These are phyloP conservation scores for Catostomus latipinnis DNA, from an alignment of 2,797 vertebrate species.

Conservation along the genomic window DNA sequence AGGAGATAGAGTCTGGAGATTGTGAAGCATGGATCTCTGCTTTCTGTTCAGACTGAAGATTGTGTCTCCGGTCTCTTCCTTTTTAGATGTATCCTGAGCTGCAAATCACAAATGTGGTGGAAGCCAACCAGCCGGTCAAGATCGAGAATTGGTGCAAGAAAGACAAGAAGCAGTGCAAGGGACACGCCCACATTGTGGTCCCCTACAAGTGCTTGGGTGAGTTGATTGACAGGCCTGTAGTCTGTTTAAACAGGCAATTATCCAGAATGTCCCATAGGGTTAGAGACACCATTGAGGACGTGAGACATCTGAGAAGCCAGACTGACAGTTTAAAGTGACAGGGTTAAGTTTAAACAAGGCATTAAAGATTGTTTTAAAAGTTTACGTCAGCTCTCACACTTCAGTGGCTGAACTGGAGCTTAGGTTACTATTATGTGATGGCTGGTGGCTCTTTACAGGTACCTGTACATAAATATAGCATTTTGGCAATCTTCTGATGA, in stretches of 20 bases:
- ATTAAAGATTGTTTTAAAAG: background rate
- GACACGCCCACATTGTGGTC: constrained; percentile 87
- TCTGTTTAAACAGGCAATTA: background rate
- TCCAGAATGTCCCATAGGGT: background rate
- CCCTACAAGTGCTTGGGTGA: constrained; percentile 97
- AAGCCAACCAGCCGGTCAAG: constrained; percentile 89
- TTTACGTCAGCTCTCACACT: background rate
- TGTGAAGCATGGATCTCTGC: constrained; percentile 62
- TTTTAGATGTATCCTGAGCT: constrained; percentile 94
- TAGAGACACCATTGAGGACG: constrained; percentile 17
- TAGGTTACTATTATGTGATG: background rate
- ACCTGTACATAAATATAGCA: background rate
- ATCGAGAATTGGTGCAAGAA: constrained; percentile 95
- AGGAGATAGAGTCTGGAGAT: constrained; percentile 67
- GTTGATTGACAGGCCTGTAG: constrained; percentile 57
- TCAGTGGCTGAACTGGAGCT: constrained; percentile 13
- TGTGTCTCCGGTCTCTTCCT: constrained; percentile 24
- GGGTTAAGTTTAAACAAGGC: background rate
- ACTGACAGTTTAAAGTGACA: constrained; percentile 3
- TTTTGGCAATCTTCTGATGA: constrained; percentile 47
- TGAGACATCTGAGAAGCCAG: constrained; percentile 4
- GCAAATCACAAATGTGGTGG: constrained; percentile 94
- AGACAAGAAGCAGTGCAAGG: constrained; percentile 93
- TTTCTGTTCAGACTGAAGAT: constrained; percentile 55
- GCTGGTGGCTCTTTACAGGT: background rate